phyloP scores from a whole-genome alignment of 2,113 vertebrate species.

The Nothocercus nigrocapillus region DNA sequence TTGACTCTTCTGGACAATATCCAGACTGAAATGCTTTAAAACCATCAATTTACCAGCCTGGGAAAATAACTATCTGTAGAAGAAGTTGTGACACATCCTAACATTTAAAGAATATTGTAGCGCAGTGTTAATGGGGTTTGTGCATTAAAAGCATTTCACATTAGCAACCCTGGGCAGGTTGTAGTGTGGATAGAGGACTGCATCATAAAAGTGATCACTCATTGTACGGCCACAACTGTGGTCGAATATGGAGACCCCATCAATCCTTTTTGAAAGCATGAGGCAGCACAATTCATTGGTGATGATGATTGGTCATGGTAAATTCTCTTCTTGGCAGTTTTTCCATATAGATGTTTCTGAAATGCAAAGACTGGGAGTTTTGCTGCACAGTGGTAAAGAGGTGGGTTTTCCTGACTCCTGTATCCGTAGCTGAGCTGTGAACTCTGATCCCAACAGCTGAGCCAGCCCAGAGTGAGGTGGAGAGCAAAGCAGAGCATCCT shows the following conservation, averaged over 20 bases:
- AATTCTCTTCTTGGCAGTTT: background rate
- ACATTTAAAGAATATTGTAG: background rate
- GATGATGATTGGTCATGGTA: background rate
- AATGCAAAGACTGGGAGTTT: background rate
- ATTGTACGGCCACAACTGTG: background rate
- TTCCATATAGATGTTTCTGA: background rate
- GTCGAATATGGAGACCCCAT: background rate
- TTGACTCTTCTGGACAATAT: background rate
- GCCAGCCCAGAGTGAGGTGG: background rate
- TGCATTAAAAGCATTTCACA: background rate
- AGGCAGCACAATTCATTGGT: background rate
- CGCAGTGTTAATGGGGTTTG: background rate
- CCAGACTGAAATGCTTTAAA: background rate
- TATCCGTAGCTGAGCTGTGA: background rate
- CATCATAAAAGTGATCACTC: background rate
- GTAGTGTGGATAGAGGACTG: background rate
- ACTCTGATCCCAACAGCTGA: constrained; percentile 30
- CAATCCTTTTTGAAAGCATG: background rate
- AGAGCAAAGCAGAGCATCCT: background rate
- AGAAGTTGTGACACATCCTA: background rate
- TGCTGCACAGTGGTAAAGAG: background rate
- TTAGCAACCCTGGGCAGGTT: background rate
- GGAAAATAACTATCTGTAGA: background rate
- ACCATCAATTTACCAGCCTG: background rate
- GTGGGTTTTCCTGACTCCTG: background rate